Evolutionary conservation across 2,888 invertebrate species (phyloP), one percentile per base, ranked within the genome.

Genomic region (Ophonus ardosiacus): DNA sequence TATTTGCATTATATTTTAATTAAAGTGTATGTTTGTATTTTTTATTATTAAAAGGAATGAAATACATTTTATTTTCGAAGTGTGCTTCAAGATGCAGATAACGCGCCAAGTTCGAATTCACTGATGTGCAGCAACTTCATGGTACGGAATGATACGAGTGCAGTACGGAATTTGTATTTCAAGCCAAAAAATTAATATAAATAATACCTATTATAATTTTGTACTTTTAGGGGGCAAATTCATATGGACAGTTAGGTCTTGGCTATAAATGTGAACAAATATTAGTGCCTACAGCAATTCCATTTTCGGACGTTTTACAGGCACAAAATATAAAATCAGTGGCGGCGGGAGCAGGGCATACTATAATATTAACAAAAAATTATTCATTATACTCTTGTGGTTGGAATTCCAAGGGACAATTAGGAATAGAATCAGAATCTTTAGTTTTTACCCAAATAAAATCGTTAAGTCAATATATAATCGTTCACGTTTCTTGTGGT

Each of bases 191-290:
- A 65, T 81, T 21, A 10, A 18, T n/a, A 81, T 65, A 51, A 40
- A 65, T 21, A 6, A n/a, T 17, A 51, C 43, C 51, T 61, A 24
- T 63, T 56, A 57, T 84, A 18, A 56, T 71, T 86, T 76, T 86
- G 86, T 81, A 6, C 5, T 65, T 85, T 3, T 90, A 97, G 97
- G 97, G 97, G 89, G 96, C 97, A 85, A 97, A 97, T 91, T 96
- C 96, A 86, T 96, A 96, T 90, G 96, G 96, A 78, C 97, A 97
- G 91, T 92, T 97, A 86, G 96, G 96, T 86, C 92, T 95, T 88
- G 95, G 95, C 86, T 90, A 92, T 86, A 92, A 92, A 87, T 94
- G 93, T 87, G 97, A 97, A 89, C 94, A 96, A 91, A 93, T 94
- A 86, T 91, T 93, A 87, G 91, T 91, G 87, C 96, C 95, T 59